Percentiles rank a stretch among this genome's conserved stretches.
Evolutionary conservation across 1,140 invertebrate genomes (phyloP).

Genomic region (Drosophila saltans): DNA sequence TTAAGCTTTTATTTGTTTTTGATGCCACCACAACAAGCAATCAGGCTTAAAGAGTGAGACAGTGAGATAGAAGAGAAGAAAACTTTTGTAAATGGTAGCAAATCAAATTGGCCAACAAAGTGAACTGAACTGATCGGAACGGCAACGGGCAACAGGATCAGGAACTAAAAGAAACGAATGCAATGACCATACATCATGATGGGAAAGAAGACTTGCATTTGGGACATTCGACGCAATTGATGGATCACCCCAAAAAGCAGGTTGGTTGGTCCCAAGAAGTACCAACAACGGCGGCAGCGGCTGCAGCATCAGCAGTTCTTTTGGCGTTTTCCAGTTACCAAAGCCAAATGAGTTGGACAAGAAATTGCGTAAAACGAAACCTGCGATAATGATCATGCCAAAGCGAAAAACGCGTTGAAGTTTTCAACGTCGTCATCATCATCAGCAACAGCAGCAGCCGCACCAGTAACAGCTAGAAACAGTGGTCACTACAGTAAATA

Average conservation of each 20-base stretch:
- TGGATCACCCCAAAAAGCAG: conserved; percentile 72
- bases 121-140: neutral
- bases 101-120: conserved; percentile 56
- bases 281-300: neutral
- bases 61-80: conserved; percentile 17
- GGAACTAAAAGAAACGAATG: conserved; percentile 28
- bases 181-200: conserved; percentile 75
- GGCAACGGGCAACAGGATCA: neutral
- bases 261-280: neutral
- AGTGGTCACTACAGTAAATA: conserved; percentile 19
- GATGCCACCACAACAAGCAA: conserved; percentile 74
- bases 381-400: conserved; percentile 80
- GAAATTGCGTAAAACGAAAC: conserved; percentile 77
- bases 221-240: conserved; percentile 62
- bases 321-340: conserved; percentile 37
- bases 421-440: conserved; percentile 76
- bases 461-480: conserved; percentile 23
- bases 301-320: conserved; percentile 4
- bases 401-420: conserved; percentile 78
- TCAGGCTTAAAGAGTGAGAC: conserved; percentile 41
- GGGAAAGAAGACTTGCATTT: conserved; percentile 55
- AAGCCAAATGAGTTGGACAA: conserved; percentile 73
- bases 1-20: conserved; percentile 81
- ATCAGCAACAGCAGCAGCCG: conserved; percentile 29
- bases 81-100: conserved; percentile 64